A percentile compares a stretch with the other conserved stretches of the same genome.
Conservation (phyloP, 1,140 invertebrate species). For the Aphidius ervi region DNA sequence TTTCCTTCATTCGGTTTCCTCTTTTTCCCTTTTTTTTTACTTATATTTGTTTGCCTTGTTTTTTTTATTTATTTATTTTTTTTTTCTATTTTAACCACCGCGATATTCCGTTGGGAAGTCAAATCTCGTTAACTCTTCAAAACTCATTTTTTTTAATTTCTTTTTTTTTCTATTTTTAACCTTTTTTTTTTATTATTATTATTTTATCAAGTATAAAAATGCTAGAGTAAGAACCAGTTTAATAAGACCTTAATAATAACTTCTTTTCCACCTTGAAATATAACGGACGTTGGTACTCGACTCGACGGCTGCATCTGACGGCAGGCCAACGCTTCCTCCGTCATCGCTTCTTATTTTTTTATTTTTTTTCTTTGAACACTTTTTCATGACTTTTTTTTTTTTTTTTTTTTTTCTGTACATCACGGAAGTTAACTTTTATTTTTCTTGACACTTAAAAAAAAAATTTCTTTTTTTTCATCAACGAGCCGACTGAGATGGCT, state of each 20-base stretch:
- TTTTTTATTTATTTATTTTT: neutral
- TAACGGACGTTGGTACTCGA: constrained; percentile 27
- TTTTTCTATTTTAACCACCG: constrained; percentile 10
- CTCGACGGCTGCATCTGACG: constrained; percentile 37
- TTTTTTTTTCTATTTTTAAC: neutral
- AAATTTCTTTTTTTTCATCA: neutral
- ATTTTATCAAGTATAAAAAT: constrained; percentile 8
- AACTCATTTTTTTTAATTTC: constrained; percentile 5
- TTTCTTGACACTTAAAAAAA: constrained; percentile 8
- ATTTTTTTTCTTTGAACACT: constrained; percentile 15
- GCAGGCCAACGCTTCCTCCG: constrained; percentile 21
- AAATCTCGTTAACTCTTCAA: constrained; percentile 22
- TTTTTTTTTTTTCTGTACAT: constrained; percentile 4
- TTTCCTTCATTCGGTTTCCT: constrained; percentile 1
- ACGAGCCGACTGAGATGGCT: neutral
- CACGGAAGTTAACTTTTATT: constrained; percentile 13
- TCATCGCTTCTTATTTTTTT: constrained; percentile 13
- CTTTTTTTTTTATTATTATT: constrained; percentile 2
- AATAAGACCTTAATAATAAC: constrained; percentile 42
- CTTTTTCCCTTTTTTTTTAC: constrained; percentile 2
- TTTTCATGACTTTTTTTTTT: constrained; percentile 7
- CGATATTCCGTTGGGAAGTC: constrained; percentile 22
- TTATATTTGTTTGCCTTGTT: constrained; percentile 12
- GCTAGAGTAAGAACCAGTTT: constrained; percentile 33
- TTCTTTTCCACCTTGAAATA: constrained; percentile 26